Conservation (phyloP, 2,888 invertebrate genomes). For the Tinea pellionella region DNA sequence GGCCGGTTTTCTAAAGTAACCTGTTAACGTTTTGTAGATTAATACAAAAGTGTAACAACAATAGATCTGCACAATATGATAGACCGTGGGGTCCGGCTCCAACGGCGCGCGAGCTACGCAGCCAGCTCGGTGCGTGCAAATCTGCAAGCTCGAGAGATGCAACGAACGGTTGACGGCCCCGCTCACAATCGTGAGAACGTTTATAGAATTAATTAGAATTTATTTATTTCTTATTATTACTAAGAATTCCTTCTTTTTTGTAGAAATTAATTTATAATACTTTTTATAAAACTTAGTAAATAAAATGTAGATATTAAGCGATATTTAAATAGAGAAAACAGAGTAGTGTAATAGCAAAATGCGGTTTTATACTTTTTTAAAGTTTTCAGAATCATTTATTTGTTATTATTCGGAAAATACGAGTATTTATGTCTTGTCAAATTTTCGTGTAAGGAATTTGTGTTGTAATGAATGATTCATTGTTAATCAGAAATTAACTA, state of each 20-base stretch:
- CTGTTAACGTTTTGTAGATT: background rate
- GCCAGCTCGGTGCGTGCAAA: conserved; percentile 16
- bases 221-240: too few species aligned
- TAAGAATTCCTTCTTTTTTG: too few species aligned
- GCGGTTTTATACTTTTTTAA: too few species aligned
- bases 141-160: background rate
- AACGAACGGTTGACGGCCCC: conserved; percentile 9
- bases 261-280: too few species aligned
- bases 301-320: too few species aligned
- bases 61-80: background rate
- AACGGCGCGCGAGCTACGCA: conserved; percentile 23
- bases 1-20: background rate
- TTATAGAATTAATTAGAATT: too few species aligned
- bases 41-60: background rate
- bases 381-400: too few species aligned
- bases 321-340: too few species aligned
- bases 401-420: too few species aligned
- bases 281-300: too few species aligned
- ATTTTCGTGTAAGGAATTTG: background rate
- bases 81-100: conserved; percentile 22
- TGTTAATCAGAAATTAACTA: background rate
- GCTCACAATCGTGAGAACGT: background rate
- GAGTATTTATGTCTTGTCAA: background rate
- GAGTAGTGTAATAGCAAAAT: too few species aligned
- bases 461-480: background rate